Conservation (phyloP, 2,113 vertebrate species). For the Pituophis catenifer region DNA sequence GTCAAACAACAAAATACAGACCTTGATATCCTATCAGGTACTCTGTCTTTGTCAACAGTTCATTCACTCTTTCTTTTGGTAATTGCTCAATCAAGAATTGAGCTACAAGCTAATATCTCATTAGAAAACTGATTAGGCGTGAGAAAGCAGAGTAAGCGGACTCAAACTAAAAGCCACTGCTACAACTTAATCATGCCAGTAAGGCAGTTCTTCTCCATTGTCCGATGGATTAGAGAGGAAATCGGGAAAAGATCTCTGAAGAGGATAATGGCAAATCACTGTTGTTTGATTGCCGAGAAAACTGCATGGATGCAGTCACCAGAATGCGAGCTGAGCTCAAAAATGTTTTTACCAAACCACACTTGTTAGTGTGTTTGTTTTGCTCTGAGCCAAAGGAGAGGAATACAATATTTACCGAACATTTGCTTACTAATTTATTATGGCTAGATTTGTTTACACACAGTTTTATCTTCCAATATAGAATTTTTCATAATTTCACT, state of each 20-base stretch:
- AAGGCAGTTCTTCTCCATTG: neutral
- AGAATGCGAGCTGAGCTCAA: neutral
- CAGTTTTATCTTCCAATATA: neutral
- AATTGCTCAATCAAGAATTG: conserved; percentile 36
- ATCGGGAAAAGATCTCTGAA: neutral
- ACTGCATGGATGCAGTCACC: neutral
- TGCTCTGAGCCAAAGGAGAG: neutral
- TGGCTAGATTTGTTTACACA: neutral
- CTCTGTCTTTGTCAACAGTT: neutral
- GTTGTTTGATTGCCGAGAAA: neutral
- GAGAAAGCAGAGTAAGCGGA: neutral
- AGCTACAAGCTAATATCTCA: conserved; percentile 5
- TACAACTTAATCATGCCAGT: neutral
- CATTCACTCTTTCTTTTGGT: neutral
- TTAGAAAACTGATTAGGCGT: conserved; percentile 19
- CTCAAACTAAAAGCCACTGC: neutral
- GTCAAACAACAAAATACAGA: neutral
- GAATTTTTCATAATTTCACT: neutral
- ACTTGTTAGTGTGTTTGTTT: neutral
- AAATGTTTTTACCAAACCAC: neutral
- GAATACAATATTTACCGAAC: neutral
- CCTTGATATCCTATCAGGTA: neutral
- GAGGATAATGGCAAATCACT: neutral
- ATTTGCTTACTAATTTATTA: neutral
- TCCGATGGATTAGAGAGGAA: neutral